Percentiles rank a stretch among this genome's conserved stretches.
Conservation (phyloP, 1,140 invertebrate species). For the Hylaeus volcanicus region DNA sequence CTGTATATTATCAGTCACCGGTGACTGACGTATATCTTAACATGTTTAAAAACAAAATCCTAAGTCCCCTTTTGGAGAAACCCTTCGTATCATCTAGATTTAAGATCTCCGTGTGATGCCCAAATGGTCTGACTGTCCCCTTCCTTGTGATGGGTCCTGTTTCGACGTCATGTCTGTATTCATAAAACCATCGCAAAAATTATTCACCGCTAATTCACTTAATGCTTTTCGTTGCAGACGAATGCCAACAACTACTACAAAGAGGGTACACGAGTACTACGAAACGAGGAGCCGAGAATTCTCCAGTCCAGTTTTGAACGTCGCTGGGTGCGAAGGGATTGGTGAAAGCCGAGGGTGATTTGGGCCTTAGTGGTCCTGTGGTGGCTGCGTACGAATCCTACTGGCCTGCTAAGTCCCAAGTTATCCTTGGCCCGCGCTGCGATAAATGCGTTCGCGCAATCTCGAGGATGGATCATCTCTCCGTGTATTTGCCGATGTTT, state of each 20-base stretch:
- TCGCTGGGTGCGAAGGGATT: background rate
- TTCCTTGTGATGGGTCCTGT: too few species aligned
- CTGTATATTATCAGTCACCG: too few species aligned
- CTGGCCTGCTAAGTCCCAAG: conserved; percentile 82
- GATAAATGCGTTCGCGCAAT: background rate
- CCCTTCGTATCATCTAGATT: too few species aligned
- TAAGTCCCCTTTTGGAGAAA: too few species aligned
- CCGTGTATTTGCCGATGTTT: too few species aligned
- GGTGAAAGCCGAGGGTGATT: conserved; percentile 56
- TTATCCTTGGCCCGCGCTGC: conserved; percentile 66
- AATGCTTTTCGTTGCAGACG: conserved; percentile 10
- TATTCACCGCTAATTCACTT: conserved; percentile 36
- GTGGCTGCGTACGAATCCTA: conserved; percentile 77
- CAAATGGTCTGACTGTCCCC: too few species aligned
- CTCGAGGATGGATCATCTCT: background rate
- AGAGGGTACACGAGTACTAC: conserved; percentile 20
- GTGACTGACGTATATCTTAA: too few species aligned
- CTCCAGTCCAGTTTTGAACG: conserved; percentile 27
- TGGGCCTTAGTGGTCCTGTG: conserved; percentile 81
- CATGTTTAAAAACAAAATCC: too few species aligned
- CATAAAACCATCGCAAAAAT: background rate
- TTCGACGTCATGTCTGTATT: too few species aligned
- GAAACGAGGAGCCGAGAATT: background rate
- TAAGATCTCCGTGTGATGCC: too few species aligned
- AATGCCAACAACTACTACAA: conserved; percentile 2